phyloP scores from a whole-genome alignment of 2,113 vertebrate species.

The Tringa solitaria region DNA sequence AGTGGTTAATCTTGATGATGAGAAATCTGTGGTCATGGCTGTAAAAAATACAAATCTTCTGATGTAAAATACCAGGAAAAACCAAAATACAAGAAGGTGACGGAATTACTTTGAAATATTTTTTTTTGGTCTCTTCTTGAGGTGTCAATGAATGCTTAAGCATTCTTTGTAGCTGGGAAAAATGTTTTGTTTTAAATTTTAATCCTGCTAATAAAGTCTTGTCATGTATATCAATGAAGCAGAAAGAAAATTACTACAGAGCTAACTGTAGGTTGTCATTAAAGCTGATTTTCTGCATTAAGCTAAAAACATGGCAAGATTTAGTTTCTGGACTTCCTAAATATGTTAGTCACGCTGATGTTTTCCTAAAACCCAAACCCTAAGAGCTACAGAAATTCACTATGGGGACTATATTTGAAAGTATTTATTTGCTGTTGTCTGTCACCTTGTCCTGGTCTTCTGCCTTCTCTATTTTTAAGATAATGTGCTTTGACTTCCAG shows the following conservation, averaged over 20 bases:
- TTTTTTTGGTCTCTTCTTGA: neutral
- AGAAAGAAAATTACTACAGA: constrained; percentile 50
- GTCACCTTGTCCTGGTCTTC: neutral
- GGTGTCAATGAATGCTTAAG: neutral
- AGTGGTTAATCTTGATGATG: neutral
- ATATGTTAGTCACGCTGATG: neutral
- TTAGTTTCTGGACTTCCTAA: constrained; percentile 23
- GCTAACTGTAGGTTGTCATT: constrained; percentile 67
- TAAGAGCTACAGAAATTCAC: neutral
- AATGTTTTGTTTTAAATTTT: constrained; percentile 51
- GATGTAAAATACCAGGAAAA: neutral
- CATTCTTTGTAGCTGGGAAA: neutral
- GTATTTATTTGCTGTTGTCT: neutral
- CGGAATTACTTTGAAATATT: neutral
- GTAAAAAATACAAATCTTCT: neutral
- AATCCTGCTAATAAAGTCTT: constrained; percentile 36
- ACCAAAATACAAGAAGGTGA: neutral
- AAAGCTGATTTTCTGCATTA: constrained; percentile 19
- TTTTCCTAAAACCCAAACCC: neutral
- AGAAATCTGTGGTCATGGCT: neutral
- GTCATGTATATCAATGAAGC: constrained; percentile 35
- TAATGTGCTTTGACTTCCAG: neutral
- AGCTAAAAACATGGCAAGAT: constrained; percentile 27
- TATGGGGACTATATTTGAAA: neutral
- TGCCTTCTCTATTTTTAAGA: constrained; percentile 7